Evolutionary conservation across 2,888 invertebrate genomes (phyloP).

Genomic region (Monopis laevigella): DNA sequence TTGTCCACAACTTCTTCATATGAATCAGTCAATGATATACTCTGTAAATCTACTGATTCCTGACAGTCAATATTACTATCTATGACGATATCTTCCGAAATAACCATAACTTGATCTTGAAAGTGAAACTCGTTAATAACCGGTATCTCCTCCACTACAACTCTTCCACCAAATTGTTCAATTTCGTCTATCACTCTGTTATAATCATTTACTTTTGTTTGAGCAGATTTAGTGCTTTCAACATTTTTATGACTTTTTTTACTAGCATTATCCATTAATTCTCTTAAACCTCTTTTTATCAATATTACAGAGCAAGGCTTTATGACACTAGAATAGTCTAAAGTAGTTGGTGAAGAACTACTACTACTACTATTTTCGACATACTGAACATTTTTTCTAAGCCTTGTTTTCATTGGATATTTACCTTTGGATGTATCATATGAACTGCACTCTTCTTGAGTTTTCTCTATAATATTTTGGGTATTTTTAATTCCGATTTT

Average conservation of each 20-base stretch:
- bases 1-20: conserved; percentile 53
- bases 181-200: conserved; percentile 2
- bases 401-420: no score
- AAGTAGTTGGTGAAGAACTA: neutral
- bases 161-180: conserved; percentile 24
- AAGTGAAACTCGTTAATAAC: conserved; percentile 38
- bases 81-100: conserved; percentile 55
- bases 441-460: neutral
- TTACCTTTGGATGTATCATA: no score
- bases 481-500: neutral
- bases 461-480: neutral
- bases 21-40: conserved; percentile 25
- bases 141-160: conserved; percentile 19
- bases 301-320: conserved; percentile 7
- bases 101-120: conserved; percentile 49
- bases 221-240: neutral
- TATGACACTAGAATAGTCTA: neutral
- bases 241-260: no score
- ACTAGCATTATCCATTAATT: conserved; percentile 2
- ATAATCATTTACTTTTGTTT: neutral
- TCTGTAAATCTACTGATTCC: conserved; percentile 29
- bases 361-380: neutral
- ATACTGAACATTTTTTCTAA: neutral
- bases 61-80: conserved; percentile 40
- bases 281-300: neutral